Conservation (phyloP, 2,888 invertebrate species). For the Sesamia inferens region DNA sequence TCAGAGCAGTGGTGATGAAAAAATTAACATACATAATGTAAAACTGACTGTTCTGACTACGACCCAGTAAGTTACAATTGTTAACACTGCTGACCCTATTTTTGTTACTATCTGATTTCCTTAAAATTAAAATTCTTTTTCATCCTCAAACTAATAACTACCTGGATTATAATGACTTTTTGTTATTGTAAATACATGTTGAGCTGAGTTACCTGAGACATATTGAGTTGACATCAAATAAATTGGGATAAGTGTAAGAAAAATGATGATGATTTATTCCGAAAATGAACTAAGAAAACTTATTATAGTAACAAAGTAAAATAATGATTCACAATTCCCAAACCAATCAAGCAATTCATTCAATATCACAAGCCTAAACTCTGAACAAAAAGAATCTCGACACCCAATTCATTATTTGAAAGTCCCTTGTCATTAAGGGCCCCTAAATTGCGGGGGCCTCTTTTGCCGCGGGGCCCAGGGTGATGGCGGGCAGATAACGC, state of each 20-base stretch:
- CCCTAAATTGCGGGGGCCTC: constrained; percentile 65
- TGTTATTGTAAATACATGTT: too few relatives aligned
- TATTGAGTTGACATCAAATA: background rate
- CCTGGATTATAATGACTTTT: background rate
- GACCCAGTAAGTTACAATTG: background rate
- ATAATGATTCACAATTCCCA: constrained; percentile 1
- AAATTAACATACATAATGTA: background rate
- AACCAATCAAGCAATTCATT: constrained; percentile 38
- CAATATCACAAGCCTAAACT: constrained; percentile 26
- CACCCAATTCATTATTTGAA: constrained; percentile 62
- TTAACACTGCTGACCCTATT: background rate
- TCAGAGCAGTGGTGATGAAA: background rate
- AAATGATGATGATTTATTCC: background rate
- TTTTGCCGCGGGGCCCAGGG: constrained; percentile 45
- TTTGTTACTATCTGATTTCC: background rate
- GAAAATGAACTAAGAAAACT: background rate
- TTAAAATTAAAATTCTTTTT: background rate
- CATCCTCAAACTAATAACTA: background rate
- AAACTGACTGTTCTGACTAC: background rate
- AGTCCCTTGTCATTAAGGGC: constrained; percentile 55
- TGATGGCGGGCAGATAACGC: constrained; percentile 67
- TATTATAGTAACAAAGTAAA: background rate
- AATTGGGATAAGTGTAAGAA: background rate
- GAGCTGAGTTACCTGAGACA: background rate
- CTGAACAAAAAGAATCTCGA: constrained; percentile 55